A percentile compares a stretch with the other conserved stretches of the same genome.
Conservation (phyloP, 2,888 invertebrate genomes). For the Poecilobothrus nobilitatus region DNA sequence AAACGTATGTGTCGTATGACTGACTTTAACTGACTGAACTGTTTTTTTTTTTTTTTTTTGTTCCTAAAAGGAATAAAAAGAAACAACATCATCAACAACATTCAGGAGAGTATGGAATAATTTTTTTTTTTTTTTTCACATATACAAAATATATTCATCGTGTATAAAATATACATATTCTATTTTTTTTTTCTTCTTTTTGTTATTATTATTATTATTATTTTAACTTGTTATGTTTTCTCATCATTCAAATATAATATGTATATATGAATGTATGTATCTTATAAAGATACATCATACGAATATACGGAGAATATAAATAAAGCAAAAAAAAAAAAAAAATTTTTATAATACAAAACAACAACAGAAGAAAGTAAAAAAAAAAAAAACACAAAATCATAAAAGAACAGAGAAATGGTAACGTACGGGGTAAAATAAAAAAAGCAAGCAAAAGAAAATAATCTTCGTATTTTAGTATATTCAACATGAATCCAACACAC, state of each 20-base stretch:
- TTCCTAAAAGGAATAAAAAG: neutral
- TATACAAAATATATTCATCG: neutral
- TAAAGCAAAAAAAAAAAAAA: neutral
- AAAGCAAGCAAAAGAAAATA: neutral
- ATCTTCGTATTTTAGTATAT: neutral
- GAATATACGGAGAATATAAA: neutral
- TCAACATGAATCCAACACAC: neutral
- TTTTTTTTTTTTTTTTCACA: neutral
- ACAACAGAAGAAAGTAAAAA: no score
- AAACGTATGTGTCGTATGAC: constrained; percentile 43
- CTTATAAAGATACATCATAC: neutral
- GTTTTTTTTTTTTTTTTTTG: neutral
- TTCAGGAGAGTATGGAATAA: neutral
- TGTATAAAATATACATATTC: neutral
- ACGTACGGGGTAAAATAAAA: constrained; percentile 1
- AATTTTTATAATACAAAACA: no score
- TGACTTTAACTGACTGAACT: constrained; percentile 44
- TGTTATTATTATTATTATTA: neutral
- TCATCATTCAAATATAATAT: neutral
- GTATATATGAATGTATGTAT: neutral
- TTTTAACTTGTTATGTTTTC: constrained; percentile 3
- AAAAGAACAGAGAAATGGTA: no score
- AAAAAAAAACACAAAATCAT: no score
- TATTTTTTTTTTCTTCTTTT: neutral
- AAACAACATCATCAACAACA: neutral